Percentiles rank a stretch among this genome's conserved stretches.
These are phyloP conservation scores for Fragum fragum DNA, from an alignment of 2,888 invertebrate genomes.

Conservation along the genomic window DNA sequence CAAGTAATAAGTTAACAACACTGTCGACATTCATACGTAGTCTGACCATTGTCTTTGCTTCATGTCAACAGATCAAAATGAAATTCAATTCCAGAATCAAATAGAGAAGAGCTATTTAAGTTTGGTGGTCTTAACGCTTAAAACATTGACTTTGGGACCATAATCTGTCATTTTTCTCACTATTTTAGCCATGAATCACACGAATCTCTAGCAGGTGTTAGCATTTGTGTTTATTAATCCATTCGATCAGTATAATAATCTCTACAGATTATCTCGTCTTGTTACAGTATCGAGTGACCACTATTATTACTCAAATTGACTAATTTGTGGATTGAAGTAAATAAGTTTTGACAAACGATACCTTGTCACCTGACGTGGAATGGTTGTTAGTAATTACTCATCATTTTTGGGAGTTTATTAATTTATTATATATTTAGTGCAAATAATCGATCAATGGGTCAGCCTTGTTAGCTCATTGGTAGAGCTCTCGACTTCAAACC, in stretches of 20 bases:
- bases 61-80: no score
- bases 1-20: no score
- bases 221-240: slow-evolving; percentile 14
- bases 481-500: no score
- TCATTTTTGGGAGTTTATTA: background rate
- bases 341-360: slow-evolving; percentile 1
- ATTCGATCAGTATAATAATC: slow-evolving; percentile 9
- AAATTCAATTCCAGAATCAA: no score
- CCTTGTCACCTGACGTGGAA: background rate
- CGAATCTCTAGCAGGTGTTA: background rate
- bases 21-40: no score
- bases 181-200: background rate
- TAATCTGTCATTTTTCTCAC: slow-evolving; percentile 1
- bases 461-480: no score
- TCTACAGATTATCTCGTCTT: background rate
- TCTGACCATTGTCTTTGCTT: no score
- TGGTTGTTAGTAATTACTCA: background rate
- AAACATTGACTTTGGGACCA: no score
- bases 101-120: no score
- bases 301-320: background rate
- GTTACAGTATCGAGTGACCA: slow-evolving; percentile 15
- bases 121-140: no score
- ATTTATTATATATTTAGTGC: no score
- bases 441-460: no score
- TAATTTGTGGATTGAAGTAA: background rate